phyloP scores from a whole-genome alignment of 2,888 invertebrate species.

The Deroplatys truncata region DNA sequence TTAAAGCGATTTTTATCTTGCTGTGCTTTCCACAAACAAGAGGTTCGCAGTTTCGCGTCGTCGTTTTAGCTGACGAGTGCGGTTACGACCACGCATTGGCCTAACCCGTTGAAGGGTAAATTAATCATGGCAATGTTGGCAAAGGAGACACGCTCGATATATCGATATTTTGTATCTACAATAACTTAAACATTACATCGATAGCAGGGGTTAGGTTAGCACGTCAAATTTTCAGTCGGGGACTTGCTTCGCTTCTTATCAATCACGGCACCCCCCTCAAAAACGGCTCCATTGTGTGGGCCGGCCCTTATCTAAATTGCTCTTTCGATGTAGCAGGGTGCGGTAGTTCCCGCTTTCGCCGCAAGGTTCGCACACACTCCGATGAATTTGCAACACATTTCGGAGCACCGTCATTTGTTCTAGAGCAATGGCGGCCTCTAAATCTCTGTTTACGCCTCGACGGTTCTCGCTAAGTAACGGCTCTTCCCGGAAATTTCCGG shows the following conservation, averaged over 20 bases:
- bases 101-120: background rate
- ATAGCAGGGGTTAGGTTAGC: conserved; percentile 18
- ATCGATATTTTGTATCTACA: conserved; percentile 10
- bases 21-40: too few species aligned
- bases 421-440: background rate
- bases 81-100: too few species aligned
- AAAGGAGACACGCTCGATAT: background rate
- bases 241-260: conserved; percentile 27
- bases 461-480: background rate
- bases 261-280: conserved; percentile 28
- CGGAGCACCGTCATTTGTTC: background rate
- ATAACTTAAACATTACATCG: conserved; percentile 25
- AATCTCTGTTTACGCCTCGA: background rate
- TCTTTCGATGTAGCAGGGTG: conserved; percentile 28
- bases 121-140: background rate
- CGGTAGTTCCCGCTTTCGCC: conserved; percentile 23
- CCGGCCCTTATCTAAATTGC: conserved; percentile 32
- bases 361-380: conserved; percentile 21
- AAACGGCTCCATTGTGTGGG: conserved; percentile 30
- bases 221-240: conserved; percentile 22
- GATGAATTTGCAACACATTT: conserved; percentile 19
- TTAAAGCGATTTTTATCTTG: too few species aligned
- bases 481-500: too few species aligned
- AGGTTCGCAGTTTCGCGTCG: too few species aligned
- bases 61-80: too few species aligned